phyloP scores from a whole-genome alignment of 2,797 vertebrate species.

The Notolabrus celidotus region DNA sequence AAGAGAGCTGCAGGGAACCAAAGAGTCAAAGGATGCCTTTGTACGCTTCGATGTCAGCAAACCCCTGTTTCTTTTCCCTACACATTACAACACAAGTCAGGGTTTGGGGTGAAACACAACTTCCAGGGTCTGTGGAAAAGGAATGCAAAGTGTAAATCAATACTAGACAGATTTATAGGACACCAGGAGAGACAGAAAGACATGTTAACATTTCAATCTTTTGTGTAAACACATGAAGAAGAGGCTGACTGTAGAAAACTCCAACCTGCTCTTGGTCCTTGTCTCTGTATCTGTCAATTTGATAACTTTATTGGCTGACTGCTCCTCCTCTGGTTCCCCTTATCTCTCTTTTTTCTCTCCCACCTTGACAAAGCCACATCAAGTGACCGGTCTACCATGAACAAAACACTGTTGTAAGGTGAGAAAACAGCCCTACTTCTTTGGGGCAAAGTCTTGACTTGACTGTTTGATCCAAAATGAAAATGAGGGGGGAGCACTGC shows the following conservation, averaged over 20 bases:
- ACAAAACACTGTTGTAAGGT: conserved; percentile 48
- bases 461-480: conserved; percentile 24
- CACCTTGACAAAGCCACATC: conserved; percentile 6
- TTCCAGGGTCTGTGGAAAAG: conserved; percentile 5
- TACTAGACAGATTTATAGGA: conserved; percentile 4
- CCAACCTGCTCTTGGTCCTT: conserved; percentile 2
- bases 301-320: conserved; percentile 22
- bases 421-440: conserved; percentile 43
- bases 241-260: background rate
- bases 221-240: conserved; percentile 37
- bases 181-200: conserved; percentile 14
- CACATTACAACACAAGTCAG: background rate
- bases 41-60: too few relatives aligned
- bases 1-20: too few relatives aligned
- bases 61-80: too few relatives aligned
- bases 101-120: background rate
- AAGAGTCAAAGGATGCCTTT: too few relatives aligned
- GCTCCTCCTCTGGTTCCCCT: background rate
- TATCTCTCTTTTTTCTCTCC: background rate
- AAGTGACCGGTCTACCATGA: background rate
- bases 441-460: conserved; percentile 24
- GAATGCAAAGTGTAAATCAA: conserved; percentile 4
- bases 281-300: conserved; percentile 6
- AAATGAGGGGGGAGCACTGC: conserved; percentile 26
- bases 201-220: conserved; percentile 1